Evolutionary conservation across 2,113 vertebrate species (phyloP), one percentile per base, ranked within the genome.

Genomic region (Kryptolebias marmoratus): DNA sequence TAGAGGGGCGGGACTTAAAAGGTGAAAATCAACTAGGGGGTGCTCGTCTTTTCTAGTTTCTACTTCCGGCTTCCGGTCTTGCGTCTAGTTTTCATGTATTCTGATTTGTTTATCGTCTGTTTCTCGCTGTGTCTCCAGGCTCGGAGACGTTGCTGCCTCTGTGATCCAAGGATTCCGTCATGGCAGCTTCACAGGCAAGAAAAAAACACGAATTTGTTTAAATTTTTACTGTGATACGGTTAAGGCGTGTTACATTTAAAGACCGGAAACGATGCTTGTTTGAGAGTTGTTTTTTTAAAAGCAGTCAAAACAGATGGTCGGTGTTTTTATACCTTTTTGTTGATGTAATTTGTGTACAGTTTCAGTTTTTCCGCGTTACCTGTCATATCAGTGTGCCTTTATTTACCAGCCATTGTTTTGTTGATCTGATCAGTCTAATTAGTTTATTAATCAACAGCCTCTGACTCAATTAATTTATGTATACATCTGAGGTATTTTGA

Each of bases 181-280:
- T 57, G 28, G 60, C 63, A 27, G 57, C 70, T 10, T 14, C 69
- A 61, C 70, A 87, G 88, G 87, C 59, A 80, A 84, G 84, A 59
- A 1, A 22, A 1, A 22, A 0, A 31, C 39, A 4, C 10, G 0
- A 32, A 2, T 0, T 1, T 61, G 48, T 60, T 8, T 42, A 65
- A 0, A 44, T 55, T 62, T 53, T 4, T 2, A 48, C 0, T 36
- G 9, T 15, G 11, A 0, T 62, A 2, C 0, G 45, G 62, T 68
- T 6, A 36, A 4, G 5, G 15, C 0, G 11, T 56, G 28, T 64
- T 65, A 2, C 1, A 47, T 13, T 13, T 9, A 5, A 64, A 28
- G 15, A 6, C 18, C 30, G 6, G 27, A 18, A 11, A 28, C 6
- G 13, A 31, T 18, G 4, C 5, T 57, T 57, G 6, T 13, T 30